Evolutionary conservation across 2,113 vertebrate genomes (phyloP).

Genomic region (Notothenia rossii): DNA sequence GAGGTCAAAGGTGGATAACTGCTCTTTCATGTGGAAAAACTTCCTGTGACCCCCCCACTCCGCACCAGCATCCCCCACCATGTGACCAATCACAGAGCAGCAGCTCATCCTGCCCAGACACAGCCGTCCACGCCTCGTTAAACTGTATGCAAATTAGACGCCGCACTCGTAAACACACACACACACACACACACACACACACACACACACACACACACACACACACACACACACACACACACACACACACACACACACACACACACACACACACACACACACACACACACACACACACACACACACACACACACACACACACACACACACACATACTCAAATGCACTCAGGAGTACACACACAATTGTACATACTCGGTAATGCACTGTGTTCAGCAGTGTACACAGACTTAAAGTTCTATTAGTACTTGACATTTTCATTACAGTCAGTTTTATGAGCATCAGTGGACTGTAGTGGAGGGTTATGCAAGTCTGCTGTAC

Average conservation of each 20-base stretch:
- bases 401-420: background rate
- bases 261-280: background rate
- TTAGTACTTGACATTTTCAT: constrained; percentile 31
- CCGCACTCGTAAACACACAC: background rate
- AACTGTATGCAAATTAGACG: constrained; percentile 55
- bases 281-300: background rate
- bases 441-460: constrained; percentile 28
- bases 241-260: background rate
- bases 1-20: constrained; percentile 35
- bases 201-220: no score
- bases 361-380: background rate
- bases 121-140: constrained; percentile 42
- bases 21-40: constrained; percentile 56
- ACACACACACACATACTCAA: background rate
- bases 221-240: background rate
- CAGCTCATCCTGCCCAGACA: constrained; percentile 64
- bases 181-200: background rate
- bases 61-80: constrained; percentile 1
- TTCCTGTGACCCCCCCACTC: constrained; percentile 2
- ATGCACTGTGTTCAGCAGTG: background rate
- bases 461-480: background rate
- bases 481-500: constrained; percentile 25
- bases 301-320: background rate
- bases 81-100: constrained; percentile 62
- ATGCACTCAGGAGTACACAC: background rate